Evolutionary conservation across 1,140 invertebrate species (phyloP).

Genomic region (Aporrectodea caliginosa): DNA sequence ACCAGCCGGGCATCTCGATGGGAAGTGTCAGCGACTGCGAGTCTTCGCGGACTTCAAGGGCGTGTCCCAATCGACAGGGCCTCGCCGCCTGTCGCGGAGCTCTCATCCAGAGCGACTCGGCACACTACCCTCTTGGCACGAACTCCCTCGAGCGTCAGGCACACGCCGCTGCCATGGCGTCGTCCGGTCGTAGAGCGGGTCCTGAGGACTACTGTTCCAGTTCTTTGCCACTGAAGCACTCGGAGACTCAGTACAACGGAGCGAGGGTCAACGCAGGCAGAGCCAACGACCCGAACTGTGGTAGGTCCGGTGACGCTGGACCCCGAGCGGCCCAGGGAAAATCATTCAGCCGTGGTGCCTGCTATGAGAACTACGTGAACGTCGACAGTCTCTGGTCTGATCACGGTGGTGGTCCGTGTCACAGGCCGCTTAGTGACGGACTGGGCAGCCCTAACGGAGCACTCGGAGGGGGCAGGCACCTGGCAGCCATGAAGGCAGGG

Average conservation of each 20-base stretch:
- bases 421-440: conserved; percentile 47
- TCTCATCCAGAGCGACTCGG: background rate
- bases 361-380: background rate
- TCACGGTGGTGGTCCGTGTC: background rate
- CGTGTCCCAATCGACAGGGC: background rate
- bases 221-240: background rate
- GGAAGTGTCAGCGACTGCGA: conserved; percentile 36
- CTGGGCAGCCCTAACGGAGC: conserved; percentile 44
- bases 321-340: background rate
- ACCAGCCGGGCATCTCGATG: too few species aligned
- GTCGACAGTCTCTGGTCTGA: background rate
- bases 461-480: conserved; percentile 15
- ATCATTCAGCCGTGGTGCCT: background rate
- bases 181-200: background rate
- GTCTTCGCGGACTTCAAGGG: conserved; percentile 10
- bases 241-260: background rate
- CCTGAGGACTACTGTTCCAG: background rate
- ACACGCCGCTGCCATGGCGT: background rate
- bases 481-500: conserved; percentile 23
- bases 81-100: background rate
- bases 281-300: background rate
- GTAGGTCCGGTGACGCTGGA: background rate
- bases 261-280: background rate
- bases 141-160: conserved; percentile 37
- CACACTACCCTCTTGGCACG: conserved; percentile 36